A percentile compares a stretch with the other conserved stretches of the same genome.
Conservation (phyloP, 2,888 invertebrate species). For the Drosophila macrospina region DNA sequence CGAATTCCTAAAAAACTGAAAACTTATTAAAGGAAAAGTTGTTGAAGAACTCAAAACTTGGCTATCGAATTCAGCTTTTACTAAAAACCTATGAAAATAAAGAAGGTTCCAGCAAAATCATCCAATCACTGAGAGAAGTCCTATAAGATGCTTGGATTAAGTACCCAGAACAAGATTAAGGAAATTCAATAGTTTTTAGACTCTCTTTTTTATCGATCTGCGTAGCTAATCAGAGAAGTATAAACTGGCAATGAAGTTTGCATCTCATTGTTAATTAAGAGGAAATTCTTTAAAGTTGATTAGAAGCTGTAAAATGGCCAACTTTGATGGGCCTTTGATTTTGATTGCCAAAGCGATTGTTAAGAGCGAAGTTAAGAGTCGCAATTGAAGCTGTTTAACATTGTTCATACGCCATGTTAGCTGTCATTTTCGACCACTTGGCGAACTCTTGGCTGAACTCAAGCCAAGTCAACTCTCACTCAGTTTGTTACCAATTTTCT, state of each 20-base stretch:
- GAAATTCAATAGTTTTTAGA: no score
- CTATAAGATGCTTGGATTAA: no score
- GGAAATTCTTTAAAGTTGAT: background rate
- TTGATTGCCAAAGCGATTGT: background rate
- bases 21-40: no score
- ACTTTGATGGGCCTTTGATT: background rate
- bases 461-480: slow-evolving; percentile 45
- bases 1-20: no score
- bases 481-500: slow-evolving; percentile 52
- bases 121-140: no score
- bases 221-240: background rate
- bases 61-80: no score
- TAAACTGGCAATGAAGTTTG: background rate
- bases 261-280: background rate
- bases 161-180: no score
- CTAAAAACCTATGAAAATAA: no score
- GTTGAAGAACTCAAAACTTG: no score
- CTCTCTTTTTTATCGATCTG: no score
- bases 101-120: no score
- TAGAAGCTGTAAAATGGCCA: background rate
- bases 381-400: slow-evolving; percentile 19
- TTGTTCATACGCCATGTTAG: slow-evolving; percentile 58
- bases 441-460: slow-evolving; percentile 10
- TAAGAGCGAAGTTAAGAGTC: slow-evolving; percentile 1
- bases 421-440: slow-evolving; percentile 38